Conservation (phyloP, 53 echinoderm and acorn worm genomes). For the Holothuria leucospilota region DNA sequence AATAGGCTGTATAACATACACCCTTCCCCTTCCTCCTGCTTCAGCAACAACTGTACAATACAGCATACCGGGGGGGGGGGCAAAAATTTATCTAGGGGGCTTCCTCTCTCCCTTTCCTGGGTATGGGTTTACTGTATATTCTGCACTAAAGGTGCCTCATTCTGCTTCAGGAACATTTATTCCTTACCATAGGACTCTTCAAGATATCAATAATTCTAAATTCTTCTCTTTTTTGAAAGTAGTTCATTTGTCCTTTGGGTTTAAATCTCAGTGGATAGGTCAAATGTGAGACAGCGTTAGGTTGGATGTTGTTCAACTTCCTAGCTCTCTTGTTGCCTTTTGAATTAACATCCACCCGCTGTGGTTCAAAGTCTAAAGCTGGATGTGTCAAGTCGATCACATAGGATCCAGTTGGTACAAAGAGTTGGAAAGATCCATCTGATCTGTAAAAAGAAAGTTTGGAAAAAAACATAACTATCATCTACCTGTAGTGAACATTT, state of each 20-base stretch:
- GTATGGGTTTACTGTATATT: no score
- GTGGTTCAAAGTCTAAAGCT: constrained; percentile 84
- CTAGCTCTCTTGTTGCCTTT: constrained; percentile 94
- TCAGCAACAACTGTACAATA: no score
- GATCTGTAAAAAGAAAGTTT: constrained; percentile 52
- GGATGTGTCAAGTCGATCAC: constrained; percentile 88
- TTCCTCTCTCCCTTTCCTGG: no score
- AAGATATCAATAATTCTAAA: constrained; percentile 86
- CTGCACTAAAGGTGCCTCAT: no score
- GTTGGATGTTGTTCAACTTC: constrained; percentile 84
- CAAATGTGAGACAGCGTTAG: constrained; percentile 71
- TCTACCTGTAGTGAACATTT: no score
- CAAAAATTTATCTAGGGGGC: no score
- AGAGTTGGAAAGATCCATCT: constrained; percentile 87
- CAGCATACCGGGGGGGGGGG: no score
- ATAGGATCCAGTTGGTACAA: constrained; percentile 89
- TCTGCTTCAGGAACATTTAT: no score
- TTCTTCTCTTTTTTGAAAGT: constrained; percentile 93
- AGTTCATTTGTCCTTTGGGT: constrained; percentile 72
- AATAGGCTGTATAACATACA: no score
- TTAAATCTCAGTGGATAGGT: constrained; percentile 88
- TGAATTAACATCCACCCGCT: constrained; percentile 90
- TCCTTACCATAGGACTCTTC: constrained; percentile 95
- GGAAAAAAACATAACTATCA: no score
- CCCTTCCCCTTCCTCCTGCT: no score